Conservation (phyloP, 92 coral and sea anemone genomes). For the Palythoa caribaeorum region DNA sequence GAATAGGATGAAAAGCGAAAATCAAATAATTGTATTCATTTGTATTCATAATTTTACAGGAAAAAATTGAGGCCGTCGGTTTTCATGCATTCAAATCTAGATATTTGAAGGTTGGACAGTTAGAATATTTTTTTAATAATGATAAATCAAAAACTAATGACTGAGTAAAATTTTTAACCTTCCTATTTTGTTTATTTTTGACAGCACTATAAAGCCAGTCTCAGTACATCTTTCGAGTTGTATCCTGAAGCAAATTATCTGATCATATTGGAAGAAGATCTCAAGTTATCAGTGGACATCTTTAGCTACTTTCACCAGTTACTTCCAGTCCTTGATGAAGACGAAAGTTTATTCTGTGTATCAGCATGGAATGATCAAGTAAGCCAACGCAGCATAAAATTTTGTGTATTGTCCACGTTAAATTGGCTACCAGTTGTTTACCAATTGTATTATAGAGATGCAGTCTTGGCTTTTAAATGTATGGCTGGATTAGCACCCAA, state of each 20-base stretch:
- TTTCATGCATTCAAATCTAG: too few relatives aligned
- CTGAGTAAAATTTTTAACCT: neutral
- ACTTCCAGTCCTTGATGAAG: constrained; percentile 63
- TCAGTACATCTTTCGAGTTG: constrained; percentile 54
- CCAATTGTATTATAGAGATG: too few relatives aligned
- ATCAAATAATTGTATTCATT: too few relatives aligned
- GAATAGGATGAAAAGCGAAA: too few relatives aligned
- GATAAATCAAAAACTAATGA: too few relatives aligned
- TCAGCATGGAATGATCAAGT: constrained; percentile 80
- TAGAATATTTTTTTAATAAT: too few relatives aligned
- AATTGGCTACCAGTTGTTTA: too few relatives aligned
- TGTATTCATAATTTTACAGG: too few relatives aligned
- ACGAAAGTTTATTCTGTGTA: constrained; percentile 62
- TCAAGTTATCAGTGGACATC: constrained; percentile 62
- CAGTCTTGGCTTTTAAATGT: too few relatives aligned
- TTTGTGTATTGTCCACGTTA: neutral
- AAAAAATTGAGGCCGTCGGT: too few relatives aligned
- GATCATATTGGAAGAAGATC: constrained; percentile 67
- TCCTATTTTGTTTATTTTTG: neutral
- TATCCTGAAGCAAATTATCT: constrained; percentile 58
- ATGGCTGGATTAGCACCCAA: too few relatives aligned
- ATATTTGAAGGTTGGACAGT: too few relatives aligned
- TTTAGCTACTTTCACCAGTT: constrained; percentile 67
- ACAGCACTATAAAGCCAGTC: constrained; percentile 70
- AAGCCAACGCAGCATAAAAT: neutral